These are phyloP conservation scores for Limnephilus auricula DNA, from an alignment of 2,888 invertebrate species.

Conservation along the genomic window DNA sequence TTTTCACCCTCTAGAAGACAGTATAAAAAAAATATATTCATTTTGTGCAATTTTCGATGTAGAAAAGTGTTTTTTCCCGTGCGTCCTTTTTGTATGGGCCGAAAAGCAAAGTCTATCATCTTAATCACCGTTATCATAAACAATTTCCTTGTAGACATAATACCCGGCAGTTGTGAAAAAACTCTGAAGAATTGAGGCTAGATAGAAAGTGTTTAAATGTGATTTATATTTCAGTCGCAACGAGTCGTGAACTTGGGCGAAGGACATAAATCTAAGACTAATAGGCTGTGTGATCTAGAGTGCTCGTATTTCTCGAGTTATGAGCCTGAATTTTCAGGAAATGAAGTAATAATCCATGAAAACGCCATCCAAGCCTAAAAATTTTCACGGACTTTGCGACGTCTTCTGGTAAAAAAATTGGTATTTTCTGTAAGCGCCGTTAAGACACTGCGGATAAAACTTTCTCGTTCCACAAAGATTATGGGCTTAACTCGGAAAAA, in stretches of 20 bases:
- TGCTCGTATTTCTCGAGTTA: slow-evolving; percentile 38
- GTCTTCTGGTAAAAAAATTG: neutral
- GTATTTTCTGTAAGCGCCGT: neutral
- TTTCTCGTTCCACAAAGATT: neutral
- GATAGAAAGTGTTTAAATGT: slow-evolving; percentile 40
- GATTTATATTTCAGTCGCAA: slow-evolving; percentile 47
- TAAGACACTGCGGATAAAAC: neutral
- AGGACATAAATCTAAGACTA: slow-evolving; percentile 41
- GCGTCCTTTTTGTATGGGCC: no score
- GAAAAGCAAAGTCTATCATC: no score
- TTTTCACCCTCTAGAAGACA: no score
- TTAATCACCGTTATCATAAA: neutral
- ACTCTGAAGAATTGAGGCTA: neutral
- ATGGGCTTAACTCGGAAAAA: neutral
- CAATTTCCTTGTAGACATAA: slow-evolving; percentile 24
- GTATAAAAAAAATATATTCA: no score
- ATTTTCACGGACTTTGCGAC: no score
- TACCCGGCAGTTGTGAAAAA: slow-evolving; percentile 23
- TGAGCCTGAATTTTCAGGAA: slow-evolving; percentile 21
- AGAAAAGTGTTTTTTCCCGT: no score
- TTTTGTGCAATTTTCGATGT: no score
- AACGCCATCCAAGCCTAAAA: neutral
- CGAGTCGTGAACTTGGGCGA: slow-evolving; percentile 34
- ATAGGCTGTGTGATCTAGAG: slow-evolving; percentile 40
- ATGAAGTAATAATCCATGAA: slow-evolving; percentile 24